phyloP scores from a whole-genome alignment of 2,797 vertebrate genomes.

The Limosa lapponica region DNA sequence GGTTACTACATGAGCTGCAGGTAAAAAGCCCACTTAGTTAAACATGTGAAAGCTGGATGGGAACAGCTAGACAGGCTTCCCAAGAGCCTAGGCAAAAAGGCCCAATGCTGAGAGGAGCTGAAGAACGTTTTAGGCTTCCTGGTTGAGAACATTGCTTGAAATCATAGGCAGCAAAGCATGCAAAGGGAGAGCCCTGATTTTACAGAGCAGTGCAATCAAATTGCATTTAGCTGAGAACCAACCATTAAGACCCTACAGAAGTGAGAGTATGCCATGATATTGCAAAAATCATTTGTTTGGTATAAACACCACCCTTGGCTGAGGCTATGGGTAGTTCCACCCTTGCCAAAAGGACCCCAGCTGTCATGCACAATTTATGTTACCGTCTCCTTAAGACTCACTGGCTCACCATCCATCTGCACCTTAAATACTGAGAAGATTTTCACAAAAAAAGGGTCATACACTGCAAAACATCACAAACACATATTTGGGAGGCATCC shows the following conservation, averaged over 20 bases:
- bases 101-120: neutral
- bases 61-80: accelerated
- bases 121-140: neutral
- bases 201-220: neutral
- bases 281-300: neutral
- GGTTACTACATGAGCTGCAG: neutral
- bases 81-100: neutral
- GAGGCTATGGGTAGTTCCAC: neutral
- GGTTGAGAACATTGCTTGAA: neutral
- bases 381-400: neutral
- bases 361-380: neutral
- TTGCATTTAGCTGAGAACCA: neutral
- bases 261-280: accelerated
- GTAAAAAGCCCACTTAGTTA: neutral
- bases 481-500: neutral
- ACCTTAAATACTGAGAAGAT: neutral
- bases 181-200: neutral
- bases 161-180: neutral
- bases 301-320: neutral
- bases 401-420: neutral
- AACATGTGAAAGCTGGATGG: neutral
- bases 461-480: neutral
- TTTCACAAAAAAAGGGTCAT: neutral
- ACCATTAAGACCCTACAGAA: neutral
- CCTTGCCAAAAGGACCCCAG: neutral